Percentiles rank a stretch among this genome's conserved stretches.
Evolutionary conservation across 2,888 invertebrate genomes (phyloP).

Genomic region (Terebella lapidaria): DNA sequence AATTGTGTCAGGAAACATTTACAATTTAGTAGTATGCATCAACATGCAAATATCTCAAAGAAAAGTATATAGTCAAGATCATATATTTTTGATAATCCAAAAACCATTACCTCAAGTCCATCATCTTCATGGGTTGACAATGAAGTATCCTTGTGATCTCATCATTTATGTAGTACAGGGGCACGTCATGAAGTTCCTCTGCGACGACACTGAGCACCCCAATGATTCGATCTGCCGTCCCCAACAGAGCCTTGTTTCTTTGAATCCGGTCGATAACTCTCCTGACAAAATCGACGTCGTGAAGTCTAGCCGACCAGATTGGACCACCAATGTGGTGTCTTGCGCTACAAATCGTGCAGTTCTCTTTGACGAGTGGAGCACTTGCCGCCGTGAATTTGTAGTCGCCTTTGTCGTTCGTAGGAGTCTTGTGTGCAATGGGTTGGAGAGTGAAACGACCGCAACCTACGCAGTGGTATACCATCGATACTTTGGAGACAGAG

Average conservation of each 20-base stretch:
- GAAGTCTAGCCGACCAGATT: slow-evolving; percentile 85
- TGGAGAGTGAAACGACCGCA: slow-evolving; percentile 78
- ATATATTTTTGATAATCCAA: no score
- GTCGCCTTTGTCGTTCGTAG: slow-evolving; percentile 33
- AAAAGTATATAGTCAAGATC: no score
- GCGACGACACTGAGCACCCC: slow-evolving; percentile 65
- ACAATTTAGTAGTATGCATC: no score
- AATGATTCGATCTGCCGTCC: slow-evolving; percentile 65
- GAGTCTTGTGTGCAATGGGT: slow-evolving; percentile 62
- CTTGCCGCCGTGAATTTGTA: slow-evolving; percentile 66
- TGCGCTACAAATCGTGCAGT: slow-evolving; percentile 62
- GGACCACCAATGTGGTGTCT: slow-evolving; percentile 80
- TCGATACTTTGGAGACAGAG: slow-evolving; percentile 70
- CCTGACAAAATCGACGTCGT: slow-evolving; percentile 72
- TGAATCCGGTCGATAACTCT: slow-evolving; percentile 59
- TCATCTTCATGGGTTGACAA: slow-evolving; percentile 38
- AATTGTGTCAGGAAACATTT: no score
- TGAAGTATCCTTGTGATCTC: slow-evolving; percentile 71
- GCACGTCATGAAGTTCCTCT: slow-evolving; percentile 74
- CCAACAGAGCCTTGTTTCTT: slow-evolving; percentile 55
- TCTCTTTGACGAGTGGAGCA: slow-evolving; percentile 64
- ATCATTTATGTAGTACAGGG: slow-evolving; percentile 82
- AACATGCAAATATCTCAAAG: no score
- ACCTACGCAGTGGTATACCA: slow-evolving; percentile 84
- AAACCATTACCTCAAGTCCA: slow-evolving; percentile 61